A percentile compares a stretch with the other conserved stretches of the same genome.
Conservation (phyloP, 2,888 invertebrate genomes). For the Synergus gifuensis region DNA sequence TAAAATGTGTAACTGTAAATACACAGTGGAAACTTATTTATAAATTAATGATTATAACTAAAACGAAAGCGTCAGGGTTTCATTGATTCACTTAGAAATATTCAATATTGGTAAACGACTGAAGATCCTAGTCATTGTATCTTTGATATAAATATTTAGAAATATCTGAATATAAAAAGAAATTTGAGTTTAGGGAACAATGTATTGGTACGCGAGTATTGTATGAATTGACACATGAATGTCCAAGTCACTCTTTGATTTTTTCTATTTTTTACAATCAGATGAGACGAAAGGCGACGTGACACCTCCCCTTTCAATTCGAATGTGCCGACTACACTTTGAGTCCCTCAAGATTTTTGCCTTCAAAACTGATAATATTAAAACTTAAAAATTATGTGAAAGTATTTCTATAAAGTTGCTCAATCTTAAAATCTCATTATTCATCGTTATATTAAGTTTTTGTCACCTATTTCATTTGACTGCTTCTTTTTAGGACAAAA, state of each 20-base stretch:
- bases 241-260: neutral
- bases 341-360: constrained; percentile 20
- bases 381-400: constrained; percentile 3
- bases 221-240: constrained; percentile 34
- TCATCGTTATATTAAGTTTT: neutral
- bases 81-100: constrained; percentile 18
- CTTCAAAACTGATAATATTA: constrained; percentile 24
- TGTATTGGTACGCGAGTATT: constrained; percentile 56
- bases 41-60: constrained; percentile 6
- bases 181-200: constrained; percentile 58
- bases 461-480: neutral
- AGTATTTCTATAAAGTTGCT: constrained; percentile 10
- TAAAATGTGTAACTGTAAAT: constrained; percentile 25
- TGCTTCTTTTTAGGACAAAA: neutral
- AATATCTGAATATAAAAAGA: constrained; percentile 2
- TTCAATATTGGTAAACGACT: constrained; percentile 8
- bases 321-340: neutral
- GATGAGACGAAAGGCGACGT: no score
- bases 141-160: constrained; percentile 6
- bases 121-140: constrained; percentile 4
- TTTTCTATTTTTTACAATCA: neutral
- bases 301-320: neutral
- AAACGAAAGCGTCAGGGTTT: constrained; percentile 39
- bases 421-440: constrained; percentile 5
- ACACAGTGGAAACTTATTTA: constrained; percentile 23